Evolutionary conservation across 1,140 invertebrate species (phyloP), one percentile per base, ranked within the genome.

Genomic region (Cheumatopsyche charites): DNA sequence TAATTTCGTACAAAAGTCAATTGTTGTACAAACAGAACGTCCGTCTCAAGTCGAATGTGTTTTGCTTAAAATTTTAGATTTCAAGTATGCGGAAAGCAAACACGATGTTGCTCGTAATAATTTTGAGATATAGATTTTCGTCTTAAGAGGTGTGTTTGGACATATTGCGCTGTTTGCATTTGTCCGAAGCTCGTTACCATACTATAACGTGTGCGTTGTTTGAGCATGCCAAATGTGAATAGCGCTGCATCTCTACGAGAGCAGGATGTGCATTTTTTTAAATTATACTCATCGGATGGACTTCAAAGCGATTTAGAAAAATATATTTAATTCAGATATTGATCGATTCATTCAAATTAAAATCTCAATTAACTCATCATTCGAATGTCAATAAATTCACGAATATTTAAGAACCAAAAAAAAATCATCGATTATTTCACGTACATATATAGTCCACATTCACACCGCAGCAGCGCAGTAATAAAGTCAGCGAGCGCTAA

Each of bases 31-130:
- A 68, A 68, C 47, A 68, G 55, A 5, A 13, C 55, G 55, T 58
- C 21, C 47, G 26, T n/a, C 26, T 68, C 25, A 19, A 45, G 66
- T 68, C 66, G 49, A 68, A 68, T 55, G 47, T 68, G 66, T 68
- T 68, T 68, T 68, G 45, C 66, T 68, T 68, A 49, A 68, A 55
- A 43, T 68, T 55, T 68, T 47, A 68, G 49, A 68, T n/a, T 26
- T 58, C 49, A 55, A 68, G 49, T 68, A 68, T 68, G 66, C 66
- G 66, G 47, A 68, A 55, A 55, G 66, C 29, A 52, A 68, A 68
- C 47, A 68, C 9, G 63, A 55, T 68, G 66, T 58, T 68, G 66
- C 66, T 68, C 66, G 66, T 68, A 68, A 68, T 68, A 68, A 68
- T 68, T 68, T 55, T 68, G 25, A 45, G 55, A 68, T 58, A 68